These are phyloP conservation scores for Iselma pallidipennis DNA, from an alignment of 2,888 invertebrate species.

Conservation along the genomic window DNA sequence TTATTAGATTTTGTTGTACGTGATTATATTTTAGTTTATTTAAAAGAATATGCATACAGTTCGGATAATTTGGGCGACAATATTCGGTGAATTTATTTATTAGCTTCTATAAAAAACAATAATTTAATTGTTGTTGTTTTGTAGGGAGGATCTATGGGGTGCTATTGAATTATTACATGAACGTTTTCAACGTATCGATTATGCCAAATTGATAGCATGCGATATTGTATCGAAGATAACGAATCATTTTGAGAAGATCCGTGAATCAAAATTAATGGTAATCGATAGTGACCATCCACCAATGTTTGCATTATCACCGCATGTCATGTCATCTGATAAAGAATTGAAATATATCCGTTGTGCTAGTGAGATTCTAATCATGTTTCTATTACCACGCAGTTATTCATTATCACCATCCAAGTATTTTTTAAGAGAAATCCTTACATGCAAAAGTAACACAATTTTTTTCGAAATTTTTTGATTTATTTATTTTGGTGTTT, in stretches of 20 bases:
- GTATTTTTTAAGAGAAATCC: slow-evolving; percentile 79
- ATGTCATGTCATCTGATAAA: slow-evolving; percentile 71
- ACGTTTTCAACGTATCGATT: slow-evolving; percentile 74
- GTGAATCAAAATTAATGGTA: slow-evolving; percentile 75
- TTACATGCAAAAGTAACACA: slow-evolving; percentile 77
- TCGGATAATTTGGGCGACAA: slow-evolving; percentile 56
- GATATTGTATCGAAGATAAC: slow-evolving; percentile 82
- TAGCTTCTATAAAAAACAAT: slow-evolving; percentile 24
- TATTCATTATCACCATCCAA: slow-evolving; percentile 79
- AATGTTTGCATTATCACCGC: slow-evolving; percentile 73
- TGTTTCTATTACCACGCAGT: slow-evolving; percentile 78
- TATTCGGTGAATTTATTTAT: slow-evolving; percentile 56
- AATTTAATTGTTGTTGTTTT: slow-evolving; percentile 28
- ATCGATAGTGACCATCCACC: slow-evolving; percentile 66
- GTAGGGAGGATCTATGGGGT: slow-evolving; percentile 81
- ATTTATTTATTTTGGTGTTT: slow-evolving; percentile 5
- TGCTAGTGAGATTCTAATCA: slow-evolving; percentile 80
- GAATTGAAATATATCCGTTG: slow-evolving; percentile 82
- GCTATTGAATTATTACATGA: slow-evolving; percentile 76
- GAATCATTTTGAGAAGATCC: slow-evolving; percentile 82
- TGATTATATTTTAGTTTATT: slow-evolving; percentile 80
- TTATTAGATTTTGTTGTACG: slow-evolving; percentile 77
- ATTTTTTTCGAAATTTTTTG: too few relatives aligned
- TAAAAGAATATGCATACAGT: slow-evolving; percentile 63
- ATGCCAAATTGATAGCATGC: slow-evolving; percentile 79